Evolutionary conservation across 2,113 vertebrate species (phyloP), one percentile per base, ranked within the genome.

Genomic region (Calyptommatus sinebrachiatus): DNA sequence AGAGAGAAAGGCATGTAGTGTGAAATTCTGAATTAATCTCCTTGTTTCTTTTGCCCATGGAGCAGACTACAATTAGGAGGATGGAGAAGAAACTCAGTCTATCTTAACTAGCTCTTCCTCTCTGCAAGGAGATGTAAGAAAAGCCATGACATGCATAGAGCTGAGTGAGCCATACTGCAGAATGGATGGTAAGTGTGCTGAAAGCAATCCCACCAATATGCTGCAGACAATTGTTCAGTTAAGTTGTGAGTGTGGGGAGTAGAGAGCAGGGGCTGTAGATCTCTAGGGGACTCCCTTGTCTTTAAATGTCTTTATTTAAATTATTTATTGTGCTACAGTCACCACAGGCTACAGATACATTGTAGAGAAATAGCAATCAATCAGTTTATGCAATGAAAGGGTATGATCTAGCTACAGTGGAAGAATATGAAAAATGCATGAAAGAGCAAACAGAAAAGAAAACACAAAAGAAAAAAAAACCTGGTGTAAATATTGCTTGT

Each of bases 361-460:
- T 66, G 0, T 16, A 0, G 28, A 45, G 60, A 46, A 67, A 61
- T 60, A 5, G 62, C 31, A 63, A 67, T 72, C 3, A 57, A 57
- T 16, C 63, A 73, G 73, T 21, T 80, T n/a, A 57, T 68, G 48
- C 75, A 5, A 60, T 1, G 3, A 71, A 71, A 69, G 68, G 28
- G 73, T 41, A 22, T 9, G 71, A 90, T 75, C 71, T 63, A 2
- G 50, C 79, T 83, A 14, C 66, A 60, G 69, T 67, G 12, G 46
- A 48, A 57, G 78, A 35, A 41, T 14, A 80, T 80, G 78, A 80
- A 80, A 80, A 73, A 80, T 80, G 71, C 78, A 73, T 73, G 78
- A 53, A 80, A 66, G 71, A 73, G 66, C 71, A 80, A 80, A 80
- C 20, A 18, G 29, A 57, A 26, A 48, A 28, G 67, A 73, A 80